Base-by-base conservation (phyloP, 2,797 vertebrate genomes). In the Eulemur albifrons region DNA sequence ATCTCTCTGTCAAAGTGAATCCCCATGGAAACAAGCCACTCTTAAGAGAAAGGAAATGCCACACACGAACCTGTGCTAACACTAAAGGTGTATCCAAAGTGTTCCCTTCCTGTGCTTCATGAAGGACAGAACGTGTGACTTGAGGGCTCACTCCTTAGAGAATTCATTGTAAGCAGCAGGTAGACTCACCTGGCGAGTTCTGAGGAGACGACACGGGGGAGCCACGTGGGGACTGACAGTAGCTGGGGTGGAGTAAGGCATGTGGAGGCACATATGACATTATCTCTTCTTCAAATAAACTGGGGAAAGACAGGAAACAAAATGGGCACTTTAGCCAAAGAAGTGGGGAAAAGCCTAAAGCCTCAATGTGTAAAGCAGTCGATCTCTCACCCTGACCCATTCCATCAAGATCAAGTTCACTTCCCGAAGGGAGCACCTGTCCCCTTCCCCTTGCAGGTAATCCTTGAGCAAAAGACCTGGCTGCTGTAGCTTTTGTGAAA, bases 281-380 rank as follows among this genome's bases (percentile, higher is more conserved):
- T 98, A 99, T 99, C 97, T 99, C 99, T 98, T 99, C 99, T 98
- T 99, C 99, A 98, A 99, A 99, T 96, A 99, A 99, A 98, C 99
- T 99, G 98, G 38, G 96, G 94, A 97, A 97, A 95, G 61, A 43
- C 92, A 18, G 80, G 81, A 95, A 40, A 45, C 73, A 96, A 95
- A 93, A 70, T 45, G n/a, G 2, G 18, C 4, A 23, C 21, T 38
- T 95, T 21, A 93, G 92, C 25, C 45, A 69, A 48, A n/a, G 7
- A 35, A 59, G 18, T 92, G 50, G 59, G 20, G 90, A 59, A 18
- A 27, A 57, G 85, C 12, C 40, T 45, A 38, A 6, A 45, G 21
- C 86, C 79, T 5, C 1, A n/a, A 4, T 2, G 12, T 32, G 21
- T 20, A 57, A 73, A 35, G 38, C 4, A 32, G 25, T 12, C 0